A percentile compares a stretch with the other conserved stretches of the same genome.
These are phyloP conservation scores for Strigamia transsilvanica DNA, from an alignment of 2,888 invertebrate genomes.

Conservation along the genomic window DNA sequence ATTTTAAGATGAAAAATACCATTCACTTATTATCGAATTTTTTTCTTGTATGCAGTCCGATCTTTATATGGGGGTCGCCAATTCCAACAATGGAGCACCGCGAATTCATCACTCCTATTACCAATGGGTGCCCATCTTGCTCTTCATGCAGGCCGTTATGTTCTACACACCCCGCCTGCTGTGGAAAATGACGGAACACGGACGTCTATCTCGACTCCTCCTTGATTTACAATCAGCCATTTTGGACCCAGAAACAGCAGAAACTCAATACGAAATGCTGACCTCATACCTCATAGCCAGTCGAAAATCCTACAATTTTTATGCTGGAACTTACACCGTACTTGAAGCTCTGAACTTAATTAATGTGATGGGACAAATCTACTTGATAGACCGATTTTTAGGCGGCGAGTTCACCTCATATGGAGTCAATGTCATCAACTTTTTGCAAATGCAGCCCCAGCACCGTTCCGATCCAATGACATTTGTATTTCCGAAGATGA, in stretches of 20 bases:
- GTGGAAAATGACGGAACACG: conserved; percentile 55
- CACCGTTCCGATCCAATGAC: conserved; percentile 58
- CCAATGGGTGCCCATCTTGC: conserved; percentile 59
- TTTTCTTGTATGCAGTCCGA: background rate
- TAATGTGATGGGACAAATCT: conserved; percentile 60
- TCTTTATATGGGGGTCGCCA: background rate
- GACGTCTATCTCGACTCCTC: conserved; percentile 75
- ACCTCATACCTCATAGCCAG: conserved; percentile 83
- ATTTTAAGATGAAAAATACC: background rate
- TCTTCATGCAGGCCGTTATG: conserved; percentile 64
- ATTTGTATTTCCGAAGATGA: conserved; percentile 59
- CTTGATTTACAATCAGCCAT: conserved; percentile 63
- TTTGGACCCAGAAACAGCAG: conserved; percentile 77
- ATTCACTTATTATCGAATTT: background rate
- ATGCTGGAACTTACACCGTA: conserved; percentile 70
- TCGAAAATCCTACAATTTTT: conserved; percentile 81
- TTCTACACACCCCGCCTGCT: conserved; percentile 62
- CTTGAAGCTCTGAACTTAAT: conserved; percentile 59
- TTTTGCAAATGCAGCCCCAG: conserved; percentile 58
- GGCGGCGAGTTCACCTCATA: conserved; percentile 59
- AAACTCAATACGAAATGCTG: conserved; percentile 80
- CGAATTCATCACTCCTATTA: conserved; percentile 58
- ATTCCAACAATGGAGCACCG: background rate
- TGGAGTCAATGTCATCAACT: conserved; percentile 58
- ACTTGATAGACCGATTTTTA: conserved; percentile 59